These are phyloP conservation scores for Caerostris extrusa DNA, from an alignment of 1,140 invertebrate species.

Conservation along the genomic window DNA sequence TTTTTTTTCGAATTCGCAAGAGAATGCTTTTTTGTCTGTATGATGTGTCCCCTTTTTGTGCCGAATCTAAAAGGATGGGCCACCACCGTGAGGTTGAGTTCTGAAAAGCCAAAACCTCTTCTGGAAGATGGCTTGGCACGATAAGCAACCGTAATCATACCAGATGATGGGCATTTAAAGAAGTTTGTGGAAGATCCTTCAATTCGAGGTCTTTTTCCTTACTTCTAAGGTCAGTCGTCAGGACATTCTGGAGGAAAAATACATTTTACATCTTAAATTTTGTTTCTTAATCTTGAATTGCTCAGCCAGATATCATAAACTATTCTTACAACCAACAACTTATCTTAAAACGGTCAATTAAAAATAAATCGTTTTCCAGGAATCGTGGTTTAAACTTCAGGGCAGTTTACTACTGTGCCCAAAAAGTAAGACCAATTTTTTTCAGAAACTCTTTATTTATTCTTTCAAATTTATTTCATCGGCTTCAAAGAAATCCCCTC, in stretches of 20 bases:
- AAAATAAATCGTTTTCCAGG: too few relatives aligned
- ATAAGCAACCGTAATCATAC: slow-evolving; percentile 43
- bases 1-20: not conserved
- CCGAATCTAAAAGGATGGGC: not conserved
- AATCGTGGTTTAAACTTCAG: too few relatives aligned
- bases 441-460: too few relatives aligned
- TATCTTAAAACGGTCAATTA: too few relatives aligned
- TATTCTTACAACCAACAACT: too few relatives aligned
- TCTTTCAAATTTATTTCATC: too few relatives aligned
- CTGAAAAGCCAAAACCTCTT: slow-evolving; percentile 14
- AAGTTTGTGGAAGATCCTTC: not conserved
- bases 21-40: not conserved
- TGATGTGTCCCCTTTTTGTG: not conserved
- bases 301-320: too few relatives aligned
- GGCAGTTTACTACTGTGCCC: too few relatives aligned
- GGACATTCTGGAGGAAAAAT: not conserved
- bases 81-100: slow-evolving; percentile 24
- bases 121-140: not conserved
- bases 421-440: too few relatives aligned
- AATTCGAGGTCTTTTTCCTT: not conserved
- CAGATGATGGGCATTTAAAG: slow-evolving; percentile 13
- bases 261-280: not conserved
- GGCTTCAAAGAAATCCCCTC: too few relatives aligned
- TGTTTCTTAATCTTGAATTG: not conserved
- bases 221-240: not conserved